Percentiles rank a stretch among this genome's conserved stretches.
These are phyloP conservation scores for Drosophila willistoni DNA, from an alignment of 1,140 invertebrate genomes.

Conservation along the genomic window DNA sequence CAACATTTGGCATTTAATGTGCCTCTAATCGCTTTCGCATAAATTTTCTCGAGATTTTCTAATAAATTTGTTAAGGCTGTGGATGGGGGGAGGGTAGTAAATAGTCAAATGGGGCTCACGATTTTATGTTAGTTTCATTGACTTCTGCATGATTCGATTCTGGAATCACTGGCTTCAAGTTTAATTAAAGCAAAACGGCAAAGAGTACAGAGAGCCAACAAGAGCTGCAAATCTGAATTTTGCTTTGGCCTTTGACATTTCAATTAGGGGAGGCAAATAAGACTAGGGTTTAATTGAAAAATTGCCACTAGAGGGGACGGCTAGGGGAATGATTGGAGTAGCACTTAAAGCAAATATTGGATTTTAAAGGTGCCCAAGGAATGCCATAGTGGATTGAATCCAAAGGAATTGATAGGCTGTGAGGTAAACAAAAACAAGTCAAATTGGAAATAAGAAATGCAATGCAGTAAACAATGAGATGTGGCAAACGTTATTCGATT, in stretches of 20 bases:
- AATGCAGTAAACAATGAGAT: not conserved
- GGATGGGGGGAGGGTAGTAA: not conserved
- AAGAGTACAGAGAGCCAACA: slow-evolving; percentile 16
- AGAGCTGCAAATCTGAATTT: slow-evolving; percentile 6
- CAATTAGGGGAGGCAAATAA: not conserved
- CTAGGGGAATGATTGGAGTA: not conserved
- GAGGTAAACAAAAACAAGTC: not conserved
- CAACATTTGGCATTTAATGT: slow-evolving; percentile 60
- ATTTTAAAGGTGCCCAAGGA: not conserved
- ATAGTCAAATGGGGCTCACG: slow-evolving; percentile 1
- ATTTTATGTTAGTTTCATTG: slow-evolving; percentile 69
- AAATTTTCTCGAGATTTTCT: slow-evolving; percentile 65
- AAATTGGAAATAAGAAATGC: not conserved
- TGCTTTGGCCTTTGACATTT: slow-evolving; percentile 5
- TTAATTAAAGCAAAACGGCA: slow-evolving; percentile 67
- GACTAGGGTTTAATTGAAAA: slow-evolving; percentile 5
- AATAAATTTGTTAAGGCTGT: slow-evolving; percentile 48
- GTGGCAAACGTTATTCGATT: too few species aligned
- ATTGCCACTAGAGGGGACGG: not conserved
- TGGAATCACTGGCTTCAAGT: slow-evolving; percentile 35
- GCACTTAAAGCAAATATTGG: not conserved
- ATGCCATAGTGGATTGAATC: not conserved
- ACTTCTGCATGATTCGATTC: slow-evolving; percentile 68
- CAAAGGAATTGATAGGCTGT: not conserved
- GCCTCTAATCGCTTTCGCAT: slow-evolving; percentile 75